Evolutionary conservation across 2,888 invertebrate species (phyloP).

Genomic region (Trachelus troglodyta): DNA sequence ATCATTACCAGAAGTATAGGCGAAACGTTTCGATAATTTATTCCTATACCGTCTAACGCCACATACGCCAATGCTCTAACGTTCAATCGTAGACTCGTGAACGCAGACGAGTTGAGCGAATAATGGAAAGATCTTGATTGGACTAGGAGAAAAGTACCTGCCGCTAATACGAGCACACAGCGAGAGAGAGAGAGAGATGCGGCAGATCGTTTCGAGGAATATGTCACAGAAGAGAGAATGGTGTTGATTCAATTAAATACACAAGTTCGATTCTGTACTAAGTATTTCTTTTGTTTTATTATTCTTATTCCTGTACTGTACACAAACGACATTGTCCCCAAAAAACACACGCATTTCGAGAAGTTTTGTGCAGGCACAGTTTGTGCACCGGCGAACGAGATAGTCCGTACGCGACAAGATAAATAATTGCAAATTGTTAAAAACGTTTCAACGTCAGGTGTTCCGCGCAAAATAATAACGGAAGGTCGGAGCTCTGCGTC

Average conservation of each 20-base stretch:
- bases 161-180: no score
- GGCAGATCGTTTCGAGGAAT: no score
- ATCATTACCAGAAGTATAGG: slow-evolving; percentile 23
- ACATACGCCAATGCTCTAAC: not conserved
- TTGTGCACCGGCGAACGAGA: not conserved
- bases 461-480: not conserved
- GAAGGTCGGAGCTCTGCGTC: no score
- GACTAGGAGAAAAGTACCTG: no score
- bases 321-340: slow-evolving; percentile 50
- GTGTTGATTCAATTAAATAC: not conserved
- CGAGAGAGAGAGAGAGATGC: no score
- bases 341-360: slow-evolving; percentile 40
- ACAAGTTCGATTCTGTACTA: slow-evolving; percentile 1
- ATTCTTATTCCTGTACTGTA: slow-evolving; percentile 51
- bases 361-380: slow-evolving; percentile 39
- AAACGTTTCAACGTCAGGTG: not conserved
- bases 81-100: not conserved
- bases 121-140: no score
- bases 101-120: not conserved
- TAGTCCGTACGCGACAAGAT: no score
- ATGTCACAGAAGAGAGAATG: no score
- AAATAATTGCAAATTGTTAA: not conserved
- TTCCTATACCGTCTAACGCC: slow-evolving; percentile 45
- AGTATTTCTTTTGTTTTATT: slow-evolving; percentile 24
- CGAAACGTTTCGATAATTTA: slow-evolving; percentile 33